Base-by-base conservation (phyloP, 2,113 vertebrate genomes). In the Hassar affinis region DNA sequence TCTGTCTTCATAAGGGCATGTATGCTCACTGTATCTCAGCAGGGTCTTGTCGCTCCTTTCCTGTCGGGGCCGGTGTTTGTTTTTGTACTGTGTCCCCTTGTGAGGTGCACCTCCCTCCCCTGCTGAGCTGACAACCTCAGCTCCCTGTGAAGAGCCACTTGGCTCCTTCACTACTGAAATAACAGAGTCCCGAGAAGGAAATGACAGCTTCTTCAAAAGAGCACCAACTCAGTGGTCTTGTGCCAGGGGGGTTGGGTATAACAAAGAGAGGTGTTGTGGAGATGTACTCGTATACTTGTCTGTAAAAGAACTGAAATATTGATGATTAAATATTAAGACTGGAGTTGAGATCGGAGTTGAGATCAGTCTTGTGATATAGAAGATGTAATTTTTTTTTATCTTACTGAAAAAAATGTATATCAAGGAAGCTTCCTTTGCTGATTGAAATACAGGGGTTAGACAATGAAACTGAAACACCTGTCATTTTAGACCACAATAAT, bases 161-260 rank as follows among this genome's bases (percentile, higher is more conserved):
- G 92, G 91, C 90, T 91, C 81, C 83, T 88, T 87, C 88, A 91
- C 89, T 90, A 90, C 88, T 91, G 90, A 90, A 92, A 93, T 88
- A 93, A 93, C 92, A 93, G 90, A 92, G 87, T 78, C 87, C 52
- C 87, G 45, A 84, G 89, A 89, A 93, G 93, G 92, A 94, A 94
- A 93, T 84, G 88, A 92, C 92, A 86, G 88, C 86, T 89, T 89
- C 88, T 92, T 93, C 92, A 93, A 91, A 93, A 90, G 90, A 89
- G 79, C 61, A 51, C 74, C 77, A 81, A 57, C 82, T 77, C 61
- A 57, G 69, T 77, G n/a, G 82, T 77, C 87, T 83, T 85, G 77
- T 85, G 62, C 56, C 59, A 76, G 72, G 85, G 89, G 87, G 88
- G 88, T 82, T 57, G 77, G 82, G 57, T 82, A 83, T 35, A 33